Base-by-base conservation (phyloP, 2,888 invertebrate species). In the Agrotis exclamationis region DNA sequence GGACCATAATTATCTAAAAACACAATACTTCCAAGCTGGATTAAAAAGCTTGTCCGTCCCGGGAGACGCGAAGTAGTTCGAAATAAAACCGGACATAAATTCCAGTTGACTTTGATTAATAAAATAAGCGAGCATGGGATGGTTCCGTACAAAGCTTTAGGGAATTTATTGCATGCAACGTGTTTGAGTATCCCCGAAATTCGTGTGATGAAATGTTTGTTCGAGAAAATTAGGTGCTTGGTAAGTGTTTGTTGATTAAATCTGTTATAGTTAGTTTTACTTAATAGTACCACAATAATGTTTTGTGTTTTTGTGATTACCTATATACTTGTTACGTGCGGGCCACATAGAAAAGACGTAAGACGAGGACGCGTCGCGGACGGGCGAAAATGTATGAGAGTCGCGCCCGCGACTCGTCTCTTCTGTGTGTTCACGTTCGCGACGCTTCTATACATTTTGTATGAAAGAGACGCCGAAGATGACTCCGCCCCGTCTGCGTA, bases 71-170 rank as follows among this genome's bases (percentile, higher is more conserved):
- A 66, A 82, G 56, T 82, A 74, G 74, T 82, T 79, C 44, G 51
- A 66, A 67, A 82, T 80, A 67, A 79, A 80, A 79, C 60, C 70
- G 48, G 66, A 58, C 70, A 82, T 70, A 82, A 67, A 82, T 74
- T 81, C 63, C 14, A 58, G 70, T 53, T 70, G 83, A 82, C 82
- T 82, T 74, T 82, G 83, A 82, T 82, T 82, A 80, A 82, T 80
- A 82, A 76, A 79, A 79, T 73, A 69, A 58, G 60, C 44, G 67
- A 22, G 22, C 57, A 63, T 54, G 60, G 66, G 53, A 67, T 60
- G 57, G 68, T 54, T 54, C n/a, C 18, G 54, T 45, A 64, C 54
- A 51, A 64, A 67, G 62, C 74, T 62, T 66, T 48, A 20, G 62
- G 22, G 50, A 79, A 69, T 73, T 66, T 73, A 69, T 69, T 54